A percentile compares a stretch with the other conserved stretches of the same genome.
These are phyloP conservation scores for Plagodis dolabraria DNA, from an alignment of 2,888 invertebrate genomes.

Conservation along the genomic window DNA sequence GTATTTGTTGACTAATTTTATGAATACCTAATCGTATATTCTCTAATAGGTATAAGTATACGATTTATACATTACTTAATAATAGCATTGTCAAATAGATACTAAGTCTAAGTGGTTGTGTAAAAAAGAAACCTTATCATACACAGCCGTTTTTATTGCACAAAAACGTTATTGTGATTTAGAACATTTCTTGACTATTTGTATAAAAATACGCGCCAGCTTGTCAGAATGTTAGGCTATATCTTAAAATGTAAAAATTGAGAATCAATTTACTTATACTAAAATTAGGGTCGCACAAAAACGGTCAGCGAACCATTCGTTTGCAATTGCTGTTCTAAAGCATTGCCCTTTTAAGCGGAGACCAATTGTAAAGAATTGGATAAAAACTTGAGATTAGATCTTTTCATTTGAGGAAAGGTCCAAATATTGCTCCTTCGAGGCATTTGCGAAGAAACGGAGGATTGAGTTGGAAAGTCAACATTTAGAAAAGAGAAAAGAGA, in stretches of 20 bases:
- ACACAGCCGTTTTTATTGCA: too few species aligned
- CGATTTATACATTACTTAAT: too few species aligned
- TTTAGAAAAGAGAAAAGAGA: constrained; percentile 46
- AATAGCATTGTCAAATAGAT: too few species aligned
- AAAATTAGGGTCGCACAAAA: constrained; percentile 8
- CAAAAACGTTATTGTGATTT: too few species aligned
- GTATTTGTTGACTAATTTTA: too few species aligned
- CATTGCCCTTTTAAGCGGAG: constrained; percentile 56
- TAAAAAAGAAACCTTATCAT: too few species aligned
- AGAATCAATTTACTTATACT: not conserved
- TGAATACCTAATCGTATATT: too few species aligned
- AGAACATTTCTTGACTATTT: too few species aligned
- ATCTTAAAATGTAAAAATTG: not conserved
- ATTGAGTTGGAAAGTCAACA: constrained; percentile 62
- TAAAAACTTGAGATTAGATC: constrained; percentile 70
- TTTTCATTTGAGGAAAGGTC: constrained; percentile 70
- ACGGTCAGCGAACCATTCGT: constrained; percentile 7
- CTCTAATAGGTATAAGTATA: too few species aligned
- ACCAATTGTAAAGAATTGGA: constrained; percentile 64
- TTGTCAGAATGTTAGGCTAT: too few species aligned
- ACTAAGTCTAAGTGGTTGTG: too few species aligned
- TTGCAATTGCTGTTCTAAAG: constrained; percentile 29
- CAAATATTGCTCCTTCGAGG: constrained; percentile 65
- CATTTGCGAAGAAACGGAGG: constrained; percentile 54
- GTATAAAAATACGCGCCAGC: too few species aligned